Evolutionary conservation across 1,140 invertebrate genomes (phyloP), one percentile per base, ranked within the genome.

Genomic region (Macrobrachium rosenbergii): DNA sequence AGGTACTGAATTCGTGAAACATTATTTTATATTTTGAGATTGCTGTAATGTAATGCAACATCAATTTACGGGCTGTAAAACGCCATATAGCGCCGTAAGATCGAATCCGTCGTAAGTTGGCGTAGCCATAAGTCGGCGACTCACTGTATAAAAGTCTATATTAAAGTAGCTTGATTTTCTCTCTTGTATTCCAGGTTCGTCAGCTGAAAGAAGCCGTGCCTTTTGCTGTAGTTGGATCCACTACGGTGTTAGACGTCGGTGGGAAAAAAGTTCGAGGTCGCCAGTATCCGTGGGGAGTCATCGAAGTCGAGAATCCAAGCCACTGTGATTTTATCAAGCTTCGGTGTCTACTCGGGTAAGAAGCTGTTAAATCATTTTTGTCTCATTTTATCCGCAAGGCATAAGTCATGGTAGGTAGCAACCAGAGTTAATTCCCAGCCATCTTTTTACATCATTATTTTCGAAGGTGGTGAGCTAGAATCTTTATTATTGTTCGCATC

Each of bases 321-420:
- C 94, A 95, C 90, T 94, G 94, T 91, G 94, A 95, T 91, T 95
- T 95, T 90, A 92, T 94, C 75, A 93, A 94, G 85, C 91, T 95
- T 19, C 82, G 88, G 75, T 90, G 88, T 52, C 81, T 90, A 19
- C 73, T 89, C 23, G 88, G 87, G 87, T 89, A 23, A 84, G 84
- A 69, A 28, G 8, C 23, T 11, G 28, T 62, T n/a, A 5, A 67
- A 11, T 77, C 52, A 5, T 43, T 43, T 77, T 19, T 78, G 17
- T 17, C 64, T 62, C 81, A 3, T 37, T 37, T 37, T 37, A 37
- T 37, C 28, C 28, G 28, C 28, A 37, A 37, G 1, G 3, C 28
- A 37, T 37, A 37, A 37, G 28, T 2, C 28, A 37, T 37, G 28
- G 28, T 37, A 37, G 28, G 28, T 37, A 37, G 28, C 28, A 37